Conservation (phyloP, 2,888 invertebrate species). For the Meandrusa payeni region DNA sequence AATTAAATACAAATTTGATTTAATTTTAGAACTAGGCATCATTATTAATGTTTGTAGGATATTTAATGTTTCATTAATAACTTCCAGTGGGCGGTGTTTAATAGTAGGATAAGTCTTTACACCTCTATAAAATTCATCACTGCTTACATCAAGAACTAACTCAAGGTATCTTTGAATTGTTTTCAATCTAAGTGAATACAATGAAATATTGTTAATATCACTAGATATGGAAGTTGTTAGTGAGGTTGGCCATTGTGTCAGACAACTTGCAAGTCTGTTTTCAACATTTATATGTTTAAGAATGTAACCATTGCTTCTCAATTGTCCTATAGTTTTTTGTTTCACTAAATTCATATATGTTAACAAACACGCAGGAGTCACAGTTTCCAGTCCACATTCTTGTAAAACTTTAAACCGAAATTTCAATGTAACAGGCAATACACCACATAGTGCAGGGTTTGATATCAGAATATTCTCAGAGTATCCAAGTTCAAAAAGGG, state of each 20-base stretch:
- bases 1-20: slow-evolving; percentile 63
- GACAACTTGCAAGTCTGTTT: slow-evolving; percentile 60
- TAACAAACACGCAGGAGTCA: slow-evolving; percentile 42
- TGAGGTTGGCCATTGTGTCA: slow-evolving; percentile 75
- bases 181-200: slow-evolving; percentile 57
- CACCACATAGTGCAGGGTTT: slow-evolving; percentile 55
- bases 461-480: slow-evolving; percentile 43
- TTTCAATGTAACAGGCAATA: slow-evolving; percentile 59
- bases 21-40: slow-evolving; percentile 63
- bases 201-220: slow-evolving; percentile 49
- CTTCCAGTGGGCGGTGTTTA: slow-evolving; percentile 64
- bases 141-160: slow-evolving; percentile 56
- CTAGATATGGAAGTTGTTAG: slow-evolving; percentile 60
- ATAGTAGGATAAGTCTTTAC: slow-evolving; percentile 66
- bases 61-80: slow-evolving; percentile 58
- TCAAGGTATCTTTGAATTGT: slow-evolving; percentile 70
- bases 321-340: slow-evolving; percentile 51
- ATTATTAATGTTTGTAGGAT: slow-evolving; percentile 56
- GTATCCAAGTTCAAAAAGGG: slow-evolving; percentile 54
- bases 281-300: slow-evolving; percentile 52
- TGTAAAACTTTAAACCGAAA: slow-evolving; percentile 56
- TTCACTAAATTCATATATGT: slow-evolving; percentile 55
- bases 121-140: slow-evolving; percentile 60
- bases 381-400: slow-evolving; percentile 61
- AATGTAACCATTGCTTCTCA: slow-evolving; percentile 49